These are phyloP conservation scores for Antheraea mylitta DNA, from an alignment of 1,140 invertebrate species.

Conservation along the genomic window DNA sequence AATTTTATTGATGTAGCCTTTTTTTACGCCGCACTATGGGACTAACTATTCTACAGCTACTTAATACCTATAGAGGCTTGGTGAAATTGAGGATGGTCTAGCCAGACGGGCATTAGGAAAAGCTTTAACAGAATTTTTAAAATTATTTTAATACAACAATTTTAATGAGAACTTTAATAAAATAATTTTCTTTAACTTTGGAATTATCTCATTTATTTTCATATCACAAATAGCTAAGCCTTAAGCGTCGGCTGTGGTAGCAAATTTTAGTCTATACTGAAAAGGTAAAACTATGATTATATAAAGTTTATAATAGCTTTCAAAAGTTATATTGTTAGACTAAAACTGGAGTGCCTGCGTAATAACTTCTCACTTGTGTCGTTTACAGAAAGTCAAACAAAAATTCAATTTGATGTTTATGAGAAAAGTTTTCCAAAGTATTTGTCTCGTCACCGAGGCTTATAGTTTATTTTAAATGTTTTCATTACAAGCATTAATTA, in stretches of 20 bases:
- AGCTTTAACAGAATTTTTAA: too few relatives aligned
- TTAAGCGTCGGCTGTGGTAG: background rate
- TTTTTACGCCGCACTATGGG: too few relatives aligned
- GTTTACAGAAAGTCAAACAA: background rate
- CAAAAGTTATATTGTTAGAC: conserved; percentile 4
- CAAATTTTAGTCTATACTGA: background rate
- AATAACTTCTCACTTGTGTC: conserved; percentile 5
- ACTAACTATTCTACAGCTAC: too few relatives aligned
- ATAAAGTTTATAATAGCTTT: background rate
- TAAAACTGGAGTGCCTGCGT: conserved; percentile 1
- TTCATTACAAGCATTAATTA: background rate
- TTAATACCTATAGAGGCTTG: too few relatives aligned
- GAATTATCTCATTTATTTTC: background rate
- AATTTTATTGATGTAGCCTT: too few relatives aligned
- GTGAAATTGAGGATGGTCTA: too few relatives aligned
- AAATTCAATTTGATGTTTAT: conserved; percentile 2
- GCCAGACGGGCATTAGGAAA: too few relatives aligned
- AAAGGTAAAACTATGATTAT: conserved; percentile 2
- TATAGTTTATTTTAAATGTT: background rate
- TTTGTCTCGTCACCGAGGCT: background rate
- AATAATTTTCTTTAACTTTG: background rate
- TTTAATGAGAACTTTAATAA: background rate
- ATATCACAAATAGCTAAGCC: background rate
- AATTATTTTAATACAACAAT: too few relatives aligned
- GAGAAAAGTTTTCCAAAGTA: background rate